Evolutionary conservation across 2,113 vertebrate species (phyloP), one percentile per base, ranked within the genome.

Genomic region (Blennius ocellaris): DNA sequence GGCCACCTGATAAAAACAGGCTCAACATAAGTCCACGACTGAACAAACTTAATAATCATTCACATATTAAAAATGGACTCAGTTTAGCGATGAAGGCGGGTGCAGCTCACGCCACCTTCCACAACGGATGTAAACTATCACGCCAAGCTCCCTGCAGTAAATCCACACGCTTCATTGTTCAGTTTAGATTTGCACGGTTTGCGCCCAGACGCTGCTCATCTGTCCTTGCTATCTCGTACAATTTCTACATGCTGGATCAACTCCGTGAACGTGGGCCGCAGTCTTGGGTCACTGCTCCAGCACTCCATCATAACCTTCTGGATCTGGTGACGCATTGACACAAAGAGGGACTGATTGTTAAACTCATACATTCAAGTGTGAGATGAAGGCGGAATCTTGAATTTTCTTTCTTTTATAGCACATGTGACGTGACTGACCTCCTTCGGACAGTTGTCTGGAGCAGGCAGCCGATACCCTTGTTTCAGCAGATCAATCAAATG

Each of bases 401-500:
- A 40, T 6, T 75, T 45, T 12, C 15, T 30, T 30, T 4, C 4
- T 30, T 30, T 30, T 30, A 2, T 16, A 57, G 16, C 16, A 10
- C 40, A 1, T 11, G 7, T 14, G 17, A 8, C 39, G 11, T 44
- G 15, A 69, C 87, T 80, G 90, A 97, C 98, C 97, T 96, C 95
- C 81, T 93, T 94, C 15, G 96, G 96, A 58, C 97, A 99, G 9
- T 90, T 93, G 6, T 96, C 93, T 8, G 97, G 97, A 68, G 93
- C 91, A 0, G 96, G 96, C 5, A 99, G 84, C 75, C 97, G 93
- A 59, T 94, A 96, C 44, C 95, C 96, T n/a, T 92, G 93, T 80
- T 96, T 98, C 63, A 99, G 91, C 80, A 99, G 95, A 67, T 97
- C 96, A 77, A 98, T 96, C 83, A 99, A 93, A 85, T 99, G 97